Evolutionary conservation across 2,888 invertebrate genomes (phyloP).

Genomic region (Drepana falcataria): DNA sequence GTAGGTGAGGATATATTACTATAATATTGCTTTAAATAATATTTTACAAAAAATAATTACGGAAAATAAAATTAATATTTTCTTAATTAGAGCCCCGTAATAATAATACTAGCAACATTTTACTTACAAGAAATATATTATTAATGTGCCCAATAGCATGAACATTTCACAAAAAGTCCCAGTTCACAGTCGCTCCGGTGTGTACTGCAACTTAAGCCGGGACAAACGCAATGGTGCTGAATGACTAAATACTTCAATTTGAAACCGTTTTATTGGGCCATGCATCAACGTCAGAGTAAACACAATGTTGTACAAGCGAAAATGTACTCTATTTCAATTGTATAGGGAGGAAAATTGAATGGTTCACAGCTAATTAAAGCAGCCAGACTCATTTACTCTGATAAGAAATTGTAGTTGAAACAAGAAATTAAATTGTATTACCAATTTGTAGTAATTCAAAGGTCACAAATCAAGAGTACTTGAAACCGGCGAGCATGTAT

Average conservation of each 20-base stretch:
- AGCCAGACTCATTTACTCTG: neutral
- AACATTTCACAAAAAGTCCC: too few species aligned
- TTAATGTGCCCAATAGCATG: too few species aligned
- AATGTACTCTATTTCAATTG: neutral
- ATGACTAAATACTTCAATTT: conserved; percentile 42
- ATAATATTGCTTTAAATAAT: too few species aligned
- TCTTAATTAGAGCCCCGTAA: too few species aligned
- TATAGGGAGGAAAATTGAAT: neutral
- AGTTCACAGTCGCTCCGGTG: neutral
- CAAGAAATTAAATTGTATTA: neutral
- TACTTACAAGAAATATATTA: too few species aligned
- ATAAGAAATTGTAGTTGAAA: neutral
- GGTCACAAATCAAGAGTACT: too few species aligned
- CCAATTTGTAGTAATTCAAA: neutral
- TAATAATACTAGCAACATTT: too few species aligned
- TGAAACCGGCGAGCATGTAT: too few species aligned
- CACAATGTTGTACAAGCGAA: neutral
- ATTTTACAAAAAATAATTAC: too few species aligned
- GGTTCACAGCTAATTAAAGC: neutral
- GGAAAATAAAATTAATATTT: too few species aligned
- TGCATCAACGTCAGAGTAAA: conserved; percentile 30
- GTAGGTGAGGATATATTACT: too few species aligned
- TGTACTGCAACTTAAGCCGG: neutral
- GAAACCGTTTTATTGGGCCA: conserved; percentile 37
- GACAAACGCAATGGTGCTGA: conserved; percentile 26